Evolutionary conservation across 1,140 invertebrate genomes (phyloP).

Genomic region (Anagrus nilaparvatae): DNA sequence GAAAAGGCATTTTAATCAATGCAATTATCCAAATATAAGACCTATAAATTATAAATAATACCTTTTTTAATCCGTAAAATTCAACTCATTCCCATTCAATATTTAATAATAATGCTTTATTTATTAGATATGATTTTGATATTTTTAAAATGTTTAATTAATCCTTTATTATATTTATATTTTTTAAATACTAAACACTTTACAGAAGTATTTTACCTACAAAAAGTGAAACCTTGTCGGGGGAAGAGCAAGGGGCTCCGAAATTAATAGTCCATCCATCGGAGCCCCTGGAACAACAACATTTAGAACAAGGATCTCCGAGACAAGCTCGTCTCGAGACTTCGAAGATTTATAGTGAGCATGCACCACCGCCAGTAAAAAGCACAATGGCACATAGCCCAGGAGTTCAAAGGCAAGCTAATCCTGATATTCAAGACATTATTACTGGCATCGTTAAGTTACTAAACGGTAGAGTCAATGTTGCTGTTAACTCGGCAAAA

Average conservation of each 20-base stretch:
- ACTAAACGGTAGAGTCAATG: constrained; percentile 78
- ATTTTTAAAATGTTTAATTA: no score
- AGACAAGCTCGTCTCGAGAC: constrained; percentile 32
- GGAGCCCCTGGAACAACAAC: constrained; percentile 47
- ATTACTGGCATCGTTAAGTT: constrained; percentile 83
- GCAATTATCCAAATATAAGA: no score
- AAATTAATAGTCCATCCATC: constrained; percentile 46
- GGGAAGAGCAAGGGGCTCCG: constrained; percentile 63
- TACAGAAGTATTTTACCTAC: constrained; percentile 28
- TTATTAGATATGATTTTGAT: no score
- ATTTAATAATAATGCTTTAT: no score
- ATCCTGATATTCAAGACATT: constrained; percentile 81
- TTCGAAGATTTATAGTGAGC: constrained; percentile 35
- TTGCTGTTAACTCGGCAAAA: constrained; percentile 56
- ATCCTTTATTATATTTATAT: no score
- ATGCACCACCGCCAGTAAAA: constrained; percentile 22
- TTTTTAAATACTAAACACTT: no score
- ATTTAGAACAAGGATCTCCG: constrained; percentile 16
- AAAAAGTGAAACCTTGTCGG: constrained; percentile 39
- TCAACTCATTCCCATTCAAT: no score
- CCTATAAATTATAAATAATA: no score
- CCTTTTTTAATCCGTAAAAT: no score
- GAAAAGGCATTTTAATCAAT: no score
- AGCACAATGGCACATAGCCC: constrained; percentile 34
- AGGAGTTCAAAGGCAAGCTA: constrained; percentile 48